These are phyloP conservation scores for Mongoloraphidia duomilia DNA, from an alignment of 2,888 invertebrate genomes.

Conservation along the genomic window DNA sequence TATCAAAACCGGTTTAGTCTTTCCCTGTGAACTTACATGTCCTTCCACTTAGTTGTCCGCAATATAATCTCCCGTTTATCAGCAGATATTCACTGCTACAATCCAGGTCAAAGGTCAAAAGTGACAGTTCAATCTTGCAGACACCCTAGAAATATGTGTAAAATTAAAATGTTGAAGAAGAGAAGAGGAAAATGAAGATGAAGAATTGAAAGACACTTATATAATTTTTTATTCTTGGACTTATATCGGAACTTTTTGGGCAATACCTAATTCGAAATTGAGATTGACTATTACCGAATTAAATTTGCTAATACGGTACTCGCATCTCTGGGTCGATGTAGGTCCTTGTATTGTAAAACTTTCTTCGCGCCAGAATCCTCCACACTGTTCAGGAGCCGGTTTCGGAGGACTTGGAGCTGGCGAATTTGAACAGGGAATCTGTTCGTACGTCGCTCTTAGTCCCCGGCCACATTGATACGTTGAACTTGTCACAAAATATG, in stretches of 20 bases:
- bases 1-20: too few relatives aligned
- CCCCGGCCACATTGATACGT: conserved; percentile 27
- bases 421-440: conserved; percentile 23
- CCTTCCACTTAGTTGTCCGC: conserved; percentile 23
- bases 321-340: conserved; percentile 3
- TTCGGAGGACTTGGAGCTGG: conserved; percentile 7
- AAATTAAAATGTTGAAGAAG: background rate
- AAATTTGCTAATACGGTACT: conserved; percentile 5
- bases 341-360: conserved; percentile 19
- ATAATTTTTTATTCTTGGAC: background rate
- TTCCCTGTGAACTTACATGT: conserved; percentile 18
- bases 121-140: conserved; percentile 22
- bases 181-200: too few relatives aligned
- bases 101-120: conserved; percentile 22
- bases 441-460: conserved; percentile 29
- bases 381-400: conserved; percentile 14
- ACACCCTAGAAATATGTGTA: conserved; percentile 19
- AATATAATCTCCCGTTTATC: conserved; percentile 22
- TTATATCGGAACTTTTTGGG: too few relatives aligned
- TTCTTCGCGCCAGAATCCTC: conserved; percentile 17
- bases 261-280: too few relatives aligned
- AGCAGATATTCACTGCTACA: conserved; percentile 23
- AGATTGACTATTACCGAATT: conserved; percentile 3
- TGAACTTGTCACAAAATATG: conserved; percentile 25
- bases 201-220: too few relatives aligned